These are phyloP conservation scores for Chelidonichthys spinosus DNA, from an alignment of 2,797 vertebrate genomes.

Conservation along the genomic window DNA sequence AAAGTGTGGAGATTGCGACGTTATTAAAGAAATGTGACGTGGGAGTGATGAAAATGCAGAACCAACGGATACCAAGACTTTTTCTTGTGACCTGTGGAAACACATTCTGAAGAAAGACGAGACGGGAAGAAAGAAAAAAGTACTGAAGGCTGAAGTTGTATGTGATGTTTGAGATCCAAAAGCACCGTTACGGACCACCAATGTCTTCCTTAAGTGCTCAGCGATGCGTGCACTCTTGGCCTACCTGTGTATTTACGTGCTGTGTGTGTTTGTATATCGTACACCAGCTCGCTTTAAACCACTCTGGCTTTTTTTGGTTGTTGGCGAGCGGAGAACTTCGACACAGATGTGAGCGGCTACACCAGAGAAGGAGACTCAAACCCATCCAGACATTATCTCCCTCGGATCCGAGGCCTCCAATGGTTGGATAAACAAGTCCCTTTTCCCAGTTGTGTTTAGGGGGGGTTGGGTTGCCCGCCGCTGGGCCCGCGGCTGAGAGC, in stretches of 20 bases:
- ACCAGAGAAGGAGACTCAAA: conserved; percentile 50
- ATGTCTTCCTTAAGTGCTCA: conserved; percentile 44
- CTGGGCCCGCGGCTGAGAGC: conserved; percentile 66
- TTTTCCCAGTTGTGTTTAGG: conserved; percentile 81
- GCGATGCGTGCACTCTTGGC: conserved; percentile 29
- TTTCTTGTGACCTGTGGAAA: conserved; percentile 9
- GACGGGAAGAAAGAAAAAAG: not conserved
- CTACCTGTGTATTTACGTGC: conserved; percentile 60
- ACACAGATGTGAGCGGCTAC: conserved; percentile 71
- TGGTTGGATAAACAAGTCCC: conserved; percentile 78
- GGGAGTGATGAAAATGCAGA: conserved; percentile 42
- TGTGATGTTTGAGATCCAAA: conserved; percentile 33
- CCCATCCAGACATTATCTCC: conserved; percentile 74
- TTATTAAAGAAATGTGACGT: conserved; percentile 60
- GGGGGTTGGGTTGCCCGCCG: conserved; percentile 69
- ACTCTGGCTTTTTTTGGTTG: conserved; percentile 13
- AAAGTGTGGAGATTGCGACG: conserved; percentile 45
- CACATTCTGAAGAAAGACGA: not conserved
- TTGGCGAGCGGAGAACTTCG: conserved; percentile 53
- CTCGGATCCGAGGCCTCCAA: conserved; percentile 72
- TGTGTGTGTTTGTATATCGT: conserved; percentile 61
- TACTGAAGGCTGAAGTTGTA: conserved; percentile 19
- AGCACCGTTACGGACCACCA: conserved; percentile 39
- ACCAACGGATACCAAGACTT: conserved; percentile 27
- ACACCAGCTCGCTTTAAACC: conserved; percentile 53